A percentile compares a stretch with the other conserved stretches of the same genome.
Conservation (phyloP, 2,888 invertebrate genomes). For the Saturnia japonica region DNA sequence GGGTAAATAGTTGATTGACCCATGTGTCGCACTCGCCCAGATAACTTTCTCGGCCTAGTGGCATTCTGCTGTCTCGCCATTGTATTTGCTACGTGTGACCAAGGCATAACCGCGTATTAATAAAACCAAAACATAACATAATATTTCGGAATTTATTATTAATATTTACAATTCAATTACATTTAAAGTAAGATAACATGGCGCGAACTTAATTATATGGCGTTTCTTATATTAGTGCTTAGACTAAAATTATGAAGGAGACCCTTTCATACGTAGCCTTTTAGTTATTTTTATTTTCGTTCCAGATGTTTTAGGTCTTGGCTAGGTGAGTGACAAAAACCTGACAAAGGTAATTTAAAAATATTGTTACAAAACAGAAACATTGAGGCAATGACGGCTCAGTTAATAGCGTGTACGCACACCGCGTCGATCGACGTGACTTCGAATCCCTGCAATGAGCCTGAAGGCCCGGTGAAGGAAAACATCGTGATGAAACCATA, state of each 20-base stretch:
- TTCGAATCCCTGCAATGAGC: too few species aligned
- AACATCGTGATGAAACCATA: too few species aligned
- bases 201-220: constrained; percentile 31
- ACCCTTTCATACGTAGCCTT: neutral
- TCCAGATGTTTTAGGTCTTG: neutral
- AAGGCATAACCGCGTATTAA: neutral
- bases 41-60: too few species aligned
- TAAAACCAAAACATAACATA: constrained; percentile 7
- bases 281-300: neutral
- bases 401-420: too few species aligned
- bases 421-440: too few species aligned
- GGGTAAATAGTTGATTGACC: too few species aligned
- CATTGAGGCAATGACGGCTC: too few species aligned
- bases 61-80: too few species aligned
- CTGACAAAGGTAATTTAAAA: neutral
- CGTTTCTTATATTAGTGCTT: constrained; percentile 18
- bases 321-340: neutral
- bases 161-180: constrained; percentile 28
- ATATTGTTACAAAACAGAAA: too few species aligned
- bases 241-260: constrained; percentile 17
- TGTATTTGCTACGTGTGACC: too few species aligned
- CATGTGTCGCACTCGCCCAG: too few species aligned
- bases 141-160: constrained; percentile 17
- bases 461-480: too few species aligned
- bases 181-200: constrained; percentile 26